Base-by-base conservation (phyloP, 2,888 invertebrate genomes). In the Germaria angustata region DNA sequence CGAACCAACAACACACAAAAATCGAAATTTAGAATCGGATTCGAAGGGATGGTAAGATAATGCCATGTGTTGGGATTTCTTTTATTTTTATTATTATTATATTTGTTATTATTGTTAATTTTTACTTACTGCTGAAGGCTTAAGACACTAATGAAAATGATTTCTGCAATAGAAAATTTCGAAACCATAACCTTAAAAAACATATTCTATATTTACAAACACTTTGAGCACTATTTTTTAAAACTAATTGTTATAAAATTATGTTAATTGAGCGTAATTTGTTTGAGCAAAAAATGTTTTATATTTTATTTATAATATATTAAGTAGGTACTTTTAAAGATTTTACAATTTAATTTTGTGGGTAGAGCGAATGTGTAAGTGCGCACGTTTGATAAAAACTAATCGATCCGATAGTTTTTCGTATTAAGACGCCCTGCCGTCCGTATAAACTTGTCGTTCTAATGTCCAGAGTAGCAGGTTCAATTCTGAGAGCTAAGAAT, bases 381-480 rank as follows among this genome's bases (percentile, higher is more conserved):
- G 46, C 46, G 34, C 59, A 71, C 46, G 22, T 71, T 71, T 28
- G 17, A 59, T n/a, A n/a, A 28, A 46, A 46, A 49, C 11, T 24
- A 71, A 71, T 71, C 71, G 53, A 71, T 71, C 24, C 34, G 34
- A 11, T 46, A 57, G 36, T 46, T 36, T 3, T 57, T 44, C 13
- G 32, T 44, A 32, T 22, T 32, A 32, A 41, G 20, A 32, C 71
- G 15, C 44, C 20, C 28, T 55, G 20, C 9, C 28, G 41, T 57
- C 22, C 59, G 36, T 49, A 5, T 36, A 46, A 59, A n/a, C 7
- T 46, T 59, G 34, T 71, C 17, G 53, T 73, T 34, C 73, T 63
- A 63, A 36, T 73, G 73, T 73, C 73, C 73, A 73, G 41, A 63
- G 20, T 51, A 51, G 51, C 63, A 63, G 63, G 63, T 73, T 73